Base-by-base conservation (phyloP, 1,140 invertebrate genomes). In the Kradibia gibbosae region DNA sequence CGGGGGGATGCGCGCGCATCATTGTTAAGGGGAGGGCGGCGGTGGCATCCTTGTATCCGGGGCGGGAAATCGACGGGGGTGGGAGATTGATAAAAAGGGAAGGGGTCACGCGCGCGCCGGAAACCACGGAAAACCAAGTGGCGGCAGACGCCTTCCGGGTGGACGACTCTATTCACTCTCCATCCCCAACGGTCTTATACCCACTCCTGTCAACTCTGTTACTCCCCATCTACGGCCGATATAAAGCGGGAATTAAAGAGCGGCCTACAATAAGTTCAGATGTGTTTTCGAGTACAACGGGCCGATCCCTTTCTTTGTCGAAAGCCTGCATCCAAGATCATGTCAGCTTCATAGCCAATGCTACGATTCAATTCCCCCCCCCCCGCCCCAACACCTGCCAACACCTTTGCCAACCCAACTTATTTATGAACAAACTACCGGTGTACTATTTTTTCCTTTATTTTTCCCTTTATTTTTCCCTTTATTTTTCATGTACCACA, bases 251-350 rank as follows among this genome's bases (percentile, higher is more conserved):
- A 65, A 65, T 65, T 65, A 65, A 65, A 65, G 60, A 28, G 39
- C 67, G 36, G 67, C 67, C 25, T 25, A 7, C n/a, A n/a, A n/a
- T n/a, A n/a, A n/a, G n/a, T n/a, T 15, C 74, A 13, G 13, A 13
- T 48, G 55, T 76, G 45, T 76, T 76, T 76, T 62, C 55, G 36
- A 65, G 75, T 31, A 78, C 60, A 67, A 45, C 25, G 42, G 13
- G 15, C 42, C 67, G 75, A 78, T 78, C 42, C 50, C 75, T 78
- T 78, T 78, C 45, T 78, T 67, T 65, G 15, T 42, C n/a, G 22
- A 42, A 65, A 67, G 72, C 53, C 20, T 0, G 34, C 17, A 45
- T 25, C 20, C 4, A 7, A n/a, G 31, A 20, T 8, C 4, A 15
- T 48, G 50, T 65, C 31, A 0, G 15, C 60, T 28, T 17, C 17